Conservation (phyloP, 2,888 invertebrate genomes). For the Lasioglossum vierecki region DNA sequence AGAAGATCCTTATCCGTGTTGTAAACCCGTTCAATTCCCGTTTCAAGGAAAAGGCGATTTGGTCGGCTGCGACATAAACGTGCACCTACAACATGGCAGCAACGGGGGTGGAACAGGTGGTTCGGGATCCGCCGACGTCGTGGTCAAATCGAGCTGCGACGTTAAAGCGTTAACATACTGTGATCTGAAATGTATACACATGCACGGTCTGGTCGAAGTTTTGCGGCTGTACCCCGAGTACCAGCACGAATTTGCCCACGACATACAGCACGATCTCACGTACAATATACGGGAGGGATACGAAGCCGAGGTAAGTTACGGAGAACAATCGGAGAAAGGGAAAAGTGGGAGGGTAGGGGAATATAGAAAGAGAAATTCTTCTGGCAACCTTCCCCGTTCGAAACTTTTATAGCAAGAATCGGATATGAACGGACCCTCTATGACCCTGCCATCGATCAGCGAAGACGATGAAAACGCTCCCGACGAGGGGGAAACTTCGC, state of each 20-base stretch:
- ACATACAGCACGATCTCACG: constrained; percentile 97
- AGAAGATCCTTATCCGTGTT: no score
- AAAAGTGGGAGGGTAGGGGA: neutral
- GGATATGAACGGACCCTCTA: constrained; percentile 91
- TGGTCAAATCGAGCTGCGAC: constrained; percentile 97
- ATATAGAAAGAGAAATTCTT: constrained; percentile 80
- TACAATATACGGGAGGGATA: constrained; percentile 97
- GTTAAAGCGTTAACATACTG: constrained; percentile 98
- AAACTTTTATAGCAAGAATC: constrained; percentile 86
- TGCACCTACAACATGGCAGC: constrained; percentile 89
- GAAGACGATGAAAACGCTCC: constrained; percentile 96
- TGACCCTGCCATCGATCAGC: constrained; percentile 96
- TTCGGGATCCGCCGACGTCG: constrained; percentile 88
- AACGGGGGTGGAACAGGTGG: constrained; percentile 88
- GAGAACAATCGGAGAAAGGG: no score
- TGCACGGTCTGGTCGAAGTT: constrained; percentile 95
- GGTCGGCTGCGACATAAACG: constrained; percentile 96
- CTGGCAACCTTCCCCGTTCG: constrained; percentile 86
- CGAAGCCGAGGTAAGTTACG: constrained; percentile 90
- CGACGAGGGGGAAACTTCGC: constrained; percentile 89
- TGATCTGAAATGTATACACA: constrained; percentile 97
- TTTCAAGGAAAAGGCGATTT: constrained; percentile 96
- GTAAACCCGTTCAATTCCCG: neutral
- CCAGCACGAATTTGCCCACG: constrained; percentile 96
- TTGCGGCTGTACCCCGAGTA: constrained; percentile 96